Evolutionary conservation across 2,113 vertebrate genomes (phyloP).

Genomic region (Nothobranchius kuhntae): DNA sequence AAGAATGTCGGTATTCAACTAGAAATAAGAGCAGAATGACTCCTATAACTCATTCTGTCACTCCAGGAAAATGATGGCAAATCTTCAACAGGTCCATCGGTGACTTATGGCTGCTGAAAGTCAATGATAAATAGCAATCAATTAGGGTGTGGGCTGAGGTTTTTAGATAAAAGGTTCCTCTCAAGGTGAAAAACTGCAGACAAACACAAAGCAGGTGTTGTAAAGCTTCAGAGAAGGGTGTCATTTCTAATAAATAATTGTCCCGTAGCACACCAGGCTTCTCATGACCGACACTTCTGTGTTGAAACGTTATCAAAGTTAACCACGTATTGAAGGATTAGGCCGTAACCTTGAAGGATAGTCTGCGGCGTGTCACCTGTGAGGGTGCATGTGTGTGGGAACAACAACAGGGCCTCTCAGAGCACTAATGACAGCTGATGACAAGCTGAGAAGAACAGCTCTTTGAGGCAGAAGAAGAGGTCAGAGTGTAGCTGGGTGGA

Average conservation of each 20-base stretch:
- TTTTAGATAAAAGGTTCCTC: slow-evolving; percentile 51
- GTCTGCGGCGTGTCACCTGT: slow-evolving; percentile 45
- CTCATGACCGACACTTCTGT: slow-evolving; percentile 14
- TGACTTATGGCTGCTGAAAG: slow-evolving; percentile 41
- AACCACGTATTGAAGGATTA: slow-evolving; percentile 19
- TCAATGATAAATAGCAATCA: slow-evolving; percentile 62
- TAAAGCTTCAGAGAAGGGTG: slow-evolving; percentile 15
- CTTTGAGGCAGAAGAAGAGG: slow-evolving; percentile 44
- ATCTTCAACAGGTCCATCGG: slow-evolving; percentile 55
- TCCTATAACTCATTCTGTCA: slow-evolving; percentile 59
- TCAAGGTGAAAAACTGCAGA: slow-evolving; percentile 43
- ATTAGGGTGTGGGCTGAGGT: slow-evolving; percentile 49
- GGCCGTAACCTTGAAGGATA: slow-evolving; percentile 48
- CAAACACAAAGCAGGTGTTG: slow-evolving; percentile 23
- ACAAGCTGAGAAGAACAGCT: slow-evolving; percentile 61
- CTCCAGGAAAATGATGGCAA: slow-evolving; percentile 51
- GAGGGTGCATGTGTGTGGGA: slow-evolving; percentile 43
- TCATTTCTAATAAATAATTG: slow-evolving; percentile 21
- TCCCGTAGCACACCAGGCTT: not conserved
- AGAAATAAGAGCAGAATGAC: slow-evolving; percentile 41
- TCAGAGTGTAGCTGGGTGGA: slow-evolving; percentile 45
- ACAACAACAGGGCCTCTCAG: slow-evolving; percentile 56
- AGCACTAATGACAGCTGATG: slow-evolving; percentile 71
- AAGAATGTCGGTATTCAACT: slow-evolving; percentile 49
- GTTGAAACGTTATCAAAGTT: slow-evolving; percentile 36